Evolutionary conservation across 2,888 invertebrate genomes (phyloP), one percentile per base, ranked within the genome.

Genomic region (Melipona beecheii): DNA sequence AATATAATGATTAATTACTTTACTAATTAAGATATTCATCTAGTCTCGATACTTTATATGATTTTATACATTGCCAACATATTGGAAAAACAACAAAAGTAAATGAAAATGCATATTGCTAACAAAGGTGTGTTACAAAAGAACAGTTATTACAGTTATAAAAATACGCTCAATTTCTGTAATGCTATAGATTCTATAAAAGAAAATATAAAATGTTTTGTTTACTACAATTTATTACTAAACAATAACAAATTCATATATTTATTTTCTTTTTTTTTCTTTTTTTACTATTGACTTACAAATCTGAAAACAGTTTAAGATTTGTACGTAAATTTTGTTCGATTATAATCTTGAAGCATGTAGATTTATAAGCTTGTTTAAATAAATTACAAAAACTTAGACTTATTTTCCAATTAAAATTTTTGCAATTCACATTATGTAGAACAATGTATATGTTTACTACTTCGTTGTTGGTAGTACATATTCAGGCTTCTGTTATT

Each of bases 21-120:
- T 87, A 89, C 77, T 81, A 81, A 81, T 88, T 89, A 90, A 89
- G 87, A 87, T 91, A 90, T 91, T 90, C 84, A 89, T 92, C 92
- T 92, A 92, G 91, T 91, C 91, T 90, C 85, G 86, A 90, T 91
- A 90, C 88, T 88, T 90, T 91, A 86, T 89, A 90, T 89, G 82
- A 90, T 92, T 85, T 91, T 91, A 85, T 90, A 91, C 85, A 86
- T 88, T 90, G 87, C 89, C 89, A 91, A 87, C 86, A 87, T 84
- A 86, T 87, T 80, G 86, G 85, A 81, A 86, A 78, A 78, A 75
- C 81, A 85, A 86, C 75, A 85, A 86, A 76, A 79, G 64, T 64
- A 77, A 75, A 78, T 62, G 69, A 80, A 64, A 80, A 78, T 58
- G 56, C 73, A 80, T 78, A 75, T 81, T 82, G 65, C 68, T 70